These are phyloP conservation scores for Crocidura indochinensis DNA, from an alignment of 2,797 vertebrate species.

Conservation along the genomic window DNA sequence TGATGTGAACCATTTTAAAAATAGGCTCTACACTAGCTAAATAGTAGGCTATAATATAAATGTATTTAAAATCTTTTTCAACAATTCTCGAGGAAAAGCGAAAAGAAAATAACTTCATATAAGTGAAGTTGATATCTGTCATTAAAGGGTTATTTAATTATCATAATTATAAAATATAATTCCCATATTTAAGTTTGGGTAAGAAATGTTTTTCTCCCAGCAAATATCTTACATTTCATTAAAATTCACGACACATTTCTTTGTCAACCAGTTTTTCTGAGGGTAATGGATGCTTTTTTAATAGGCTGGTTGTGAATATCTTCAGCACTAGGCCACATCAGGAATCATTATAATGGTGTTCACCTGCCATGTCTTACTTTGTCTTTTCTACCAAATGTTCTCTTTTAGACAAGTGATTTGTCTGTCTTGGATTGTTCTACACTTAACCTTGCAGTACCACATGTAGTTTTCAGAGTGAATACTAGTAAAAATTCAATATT, in stretches of 20 bases:
- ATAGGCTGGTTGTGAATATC: conserved; percentile 27
- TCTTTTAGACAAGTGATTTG: neutral
- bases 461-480: conserved; percentile 35
- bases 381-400: neutral
- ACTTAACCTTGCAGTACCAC: neutral
- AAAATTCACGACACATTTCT: neutral
- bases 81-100: neutral
- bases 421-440: neutral
- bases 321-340: neutral
- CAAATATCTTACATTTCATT: neutral
- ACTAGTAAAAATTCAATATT: conserved; percentile 14
- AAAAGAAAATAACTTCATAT: conserved; percentile 8
- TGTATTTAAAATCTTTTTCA: neutral
- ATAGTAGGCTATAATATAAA: neutral
- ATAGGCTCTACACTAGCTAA: neutral
- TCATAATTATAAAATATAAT: neutral
- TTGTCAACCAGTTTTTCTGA: conserved; percentile 15
- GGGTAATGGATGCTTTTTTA: neutral
- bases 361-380: neutral
- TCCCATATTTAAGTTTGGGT: conserved; percentile 18
- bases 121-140: neutral
- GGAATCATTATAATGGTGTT: neutral
- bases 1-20: neutral
- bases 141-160: conserved; percentile 11
- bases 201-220: neutral